Percentiles rank a stretch among this genome's conserved stretches.
Conservation (phyloP, 2,113 vertebrate genomes). For the Heterochromis multidens region DNA sequence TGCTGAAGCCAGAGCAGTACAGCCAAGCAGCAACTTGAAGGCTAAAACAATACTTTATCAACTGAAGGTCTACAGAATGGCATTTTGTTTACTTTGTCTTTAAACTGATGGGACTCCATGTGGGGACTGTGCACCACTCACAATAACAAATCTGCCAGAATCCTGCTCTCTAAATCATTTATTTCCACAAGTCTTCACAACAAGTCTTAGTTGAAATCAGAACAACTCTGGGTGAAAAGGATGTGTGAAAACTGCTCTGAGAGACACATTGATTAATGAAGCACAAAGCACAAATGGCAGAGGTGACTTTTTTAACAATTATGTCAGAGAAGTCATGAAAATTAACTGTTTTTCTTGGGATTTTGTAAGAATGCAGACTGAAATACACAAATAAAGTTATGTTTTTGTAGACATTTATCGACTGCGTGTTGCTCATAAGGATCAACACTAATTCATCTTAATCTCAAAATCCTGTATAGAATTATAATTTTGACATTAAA, state of each 20-base stretch:
- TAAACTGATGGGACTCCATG: constrained; percentile 3
- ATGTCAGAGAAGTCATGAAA: background rate
- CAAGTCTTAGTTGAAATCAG: constrained; percentile 10
- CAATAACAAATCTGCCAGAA: constrained; percentile 7
- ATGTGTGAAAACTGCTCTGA: background rate
- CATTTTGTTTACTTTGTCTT: constrained; percentile 29
- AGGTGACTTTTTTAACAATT: constrained; percentile 4
- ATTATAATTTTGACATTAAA: background rate
- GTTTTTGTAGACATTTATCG: background rate
- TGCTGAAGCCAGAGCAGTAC: background rate
- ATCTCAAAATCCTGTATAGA: background rate
- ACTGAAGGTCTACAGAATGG: background rate
- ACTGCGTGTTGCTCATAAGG: background rate
- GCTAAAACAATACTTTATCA: constrained; percentile 5
- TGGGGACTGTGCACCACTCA: background rate
- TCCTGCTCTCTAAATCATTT: constrained; percentile 10
- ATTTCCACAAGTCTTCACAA: constrained; percentile 12
- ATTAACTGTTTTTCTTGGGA: background rate
- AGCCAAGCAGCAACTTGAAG: background rate
- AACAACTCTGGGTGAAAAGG: background rate
- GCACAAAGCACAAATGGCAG: background rate
- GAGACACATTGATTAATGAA: constrained; percentile 3
- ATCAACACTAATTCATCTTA: background rate
- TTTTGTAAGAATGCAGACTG: background rate
- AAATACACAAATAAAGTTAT: background rate